Percentiles rank a stretch among this genome's conserved stretches.
Evolutionary conservation across 2,113 vertebrate species (phyloP).

Genomic region (Eptesicus fuscus): DNA sequence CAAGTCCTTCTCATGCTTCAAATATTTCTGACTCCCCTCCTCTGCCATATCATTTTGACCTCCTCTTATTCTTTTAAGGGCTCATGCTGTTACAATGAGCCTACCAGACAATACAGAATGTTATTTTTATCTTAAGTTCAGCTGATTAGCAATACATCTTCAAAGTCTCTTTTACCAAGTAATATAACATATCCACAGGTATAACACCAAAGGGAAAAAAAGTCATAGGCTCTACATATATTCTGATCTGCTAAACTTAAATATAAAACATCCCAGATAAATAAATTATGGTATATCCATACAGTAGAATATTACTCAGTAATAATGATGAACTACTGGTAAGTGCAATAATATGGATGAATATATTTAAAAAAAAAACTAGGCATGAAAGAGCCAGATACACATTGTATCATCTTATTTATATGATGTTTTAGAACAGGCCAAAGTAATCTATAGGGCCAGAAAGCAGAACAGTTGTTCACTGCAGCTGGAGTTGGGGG

Average conservation of each 20-base stretch:
- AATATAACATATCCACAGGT: not conserved
- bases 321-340: not conserved
- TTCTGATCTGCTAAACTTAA: not conserved
- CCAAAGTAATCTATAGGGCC: not conserved
- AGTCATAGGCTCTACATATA: not conserved
- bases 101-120: not conserved
- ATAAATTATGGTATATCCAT: not conserved
- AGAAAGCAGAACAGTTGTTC: not conserved
- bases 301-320: not conserved
- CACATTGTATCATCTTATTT: not conserved
- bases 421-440: not conserved
- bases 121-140: not conserved
- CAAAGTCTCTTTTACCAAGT: not conserved
- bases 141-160: not conserved
- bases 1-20: not conserved
- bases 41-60: not conserved
- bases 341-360: not conserved
- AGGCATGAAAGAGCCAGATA: not conserved
- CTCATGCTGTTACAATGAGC: not conserved
- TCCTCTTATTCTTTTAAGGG: not conserved
- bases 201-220: not conserved
- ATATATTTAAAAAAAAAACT: not conserved
- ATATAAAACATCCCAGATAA: not conserved
- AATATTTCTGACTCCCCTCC: not conserved
- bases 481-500: not conserved